phyloP scores from a whole-genome alignment of 2,797 vertebrate genomes.

The Melanotaenia pygmaea region DNA sequence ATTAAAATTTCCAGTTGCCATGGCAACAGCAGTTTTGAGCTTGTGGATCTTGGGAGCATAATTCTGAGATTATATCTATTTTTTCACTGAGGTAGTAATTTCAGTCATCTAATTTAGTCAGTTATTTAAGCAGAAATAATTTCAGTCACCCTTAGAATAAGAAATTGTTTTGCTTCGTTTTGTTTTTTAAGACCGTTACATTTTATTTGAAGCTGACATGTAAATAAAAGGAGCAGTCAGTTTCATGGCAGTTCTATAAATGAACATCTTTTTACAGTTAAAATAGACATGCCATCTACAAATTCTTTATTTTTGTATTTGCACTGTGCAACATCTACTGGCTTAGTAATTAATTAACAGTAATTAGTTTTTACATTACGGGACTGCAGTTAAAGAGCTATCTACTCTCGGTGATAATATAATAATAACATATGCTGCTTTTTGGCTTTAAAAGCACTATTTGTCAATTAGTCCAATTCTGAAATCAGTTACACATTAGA shows the following conservation, averaged over 20 bases:
- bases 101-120: neutral
- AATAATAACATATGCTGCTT: neutral
- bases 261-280: neutral
- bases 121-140: neutral
- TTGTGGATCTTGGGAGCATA: slow-evolving; percentile 51
- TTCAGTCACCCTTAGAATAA: neutral
- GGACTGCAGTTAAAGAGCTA: neutral
- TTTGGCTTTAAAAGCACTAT: neutral
- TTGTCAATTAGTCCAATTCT: neutral
- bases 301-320: neutral
- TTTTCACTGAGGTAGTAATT: slow-evolving; percentile 25
- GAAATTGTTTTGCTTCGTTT: neutral
- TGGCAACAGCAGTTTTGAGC: slow-evolving; percentile 80
- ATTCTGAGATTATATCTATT: slow-evolving; percentile 49
- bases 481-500: neutral
- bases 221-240: neutral
- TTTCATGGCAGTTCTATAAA: slow-evolving; percentile 8
- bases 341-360: neutral
- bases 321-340: neutral
- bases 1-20: slow-evolving; percentile 83
- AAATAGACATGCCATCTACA: neutral
- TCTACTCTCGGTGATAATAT: neutral
- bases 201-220: slow-evolving; percentile 2
- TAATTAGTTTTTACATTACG: slow-evolving; percentile 12
- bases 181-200: neutral